Evolutionary conservation across 2,113 vertebrate genomes (phyloP).

Genomic region (Ardeotis arabs): DNA sequence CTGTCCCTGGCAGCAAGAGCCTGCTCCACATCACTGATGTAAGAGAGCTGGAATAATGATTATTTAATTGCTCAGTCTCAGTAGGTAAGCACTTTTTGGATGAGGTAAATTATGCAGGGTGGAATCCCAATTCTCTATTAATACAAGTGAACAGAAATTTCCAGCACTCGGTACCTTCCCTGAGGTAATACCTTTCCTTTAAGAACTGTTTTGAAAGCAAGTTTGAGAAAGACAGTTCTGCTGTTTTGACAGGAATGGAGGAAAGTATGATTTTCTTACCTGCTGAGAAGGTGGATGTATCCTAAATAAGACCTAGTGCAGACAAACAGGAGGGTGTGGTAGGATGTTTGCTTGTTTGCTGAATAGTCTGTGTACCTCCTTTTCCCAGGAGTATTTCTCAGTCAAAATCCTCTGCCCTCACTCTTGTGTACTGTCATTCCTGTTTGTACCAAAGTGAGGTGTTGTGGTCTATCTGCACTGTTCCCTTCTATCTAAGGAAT

Average conservation of each 20-base stretch:
- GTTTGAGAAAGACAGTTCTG: not conserved
- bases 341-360: not conserved
- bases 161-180: not conserved
- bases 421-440: not conserved
- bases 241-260: not conserved
- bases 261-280: not conserved
- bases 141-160: slow-evolving; percentile 19
- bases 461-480: not conserved
- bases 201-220: slow-evolving; percentile 12
- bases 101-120: not conserved
- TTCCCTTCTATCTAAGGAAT: not conserved
- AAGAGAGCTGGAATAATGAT: not conserved
- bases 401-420: not conserved
- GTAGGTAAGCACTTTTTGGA: not conserved
- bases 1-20: not conserved
- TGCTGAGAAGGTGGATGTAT: not conserved
- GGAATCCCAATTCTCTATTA: slow-evolving; percentile 19
- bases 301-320: not conserved
- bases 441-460: accelerated
- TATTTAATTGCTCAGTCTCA: not conserved
- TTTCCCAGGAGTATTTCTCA: not conserved
- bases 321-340: not conserved
- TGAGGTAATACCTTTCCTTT: slow-evolving; percentile 14
- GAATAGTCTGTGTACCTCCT: not conserved
- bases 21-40: not conserved